Evolutionary conservation across 2,888 invertebrate genomes (phyloP).

Genomic region (Drosophila paracracens): DNA sequence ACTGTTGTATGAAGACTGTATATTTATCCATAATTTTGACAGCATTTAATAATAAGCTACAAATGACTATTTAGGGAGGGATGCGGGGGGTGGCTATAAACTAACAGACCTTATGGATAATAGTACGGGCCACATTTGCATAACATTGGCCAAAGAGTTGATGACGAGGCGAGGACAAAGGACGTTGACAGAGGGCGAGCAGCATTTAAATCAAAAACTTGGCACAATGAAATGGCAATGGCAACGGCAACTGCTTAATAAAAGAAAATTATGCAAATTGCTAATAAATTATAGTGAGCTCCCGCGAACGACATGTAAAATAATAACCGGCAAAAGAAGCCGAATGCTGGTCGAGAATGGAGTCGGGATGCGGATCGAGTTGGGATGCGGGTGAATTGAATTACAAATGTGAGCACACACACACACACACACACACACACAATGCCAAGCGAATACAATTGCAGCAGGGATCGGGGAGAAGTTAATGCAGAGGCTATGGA

Average conservation of each 20-base stretch:
- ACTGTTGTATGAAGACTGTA: conserved; percentile 1
- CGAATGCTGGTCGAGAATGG: conserved; percentile 26
- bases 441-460: conserved; percentile 34
- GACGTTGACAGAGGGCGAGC: conserved; percentile 32
- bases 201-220: conserved; percentile 66
- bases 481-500: conserved; percentile 33
- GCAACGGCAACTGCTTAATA: conserved; percentile 71
- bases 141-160: conserved; percentile 76
- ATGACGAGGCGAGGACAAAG: conserved; percentile 29
- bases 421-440: not conserved
- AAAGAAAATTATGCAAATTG: conserved; percentile 81
- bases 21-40: conserved; percentile 44
- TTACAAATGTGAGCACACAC: conserved; percentile 75
- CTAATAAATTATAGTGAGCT: conserved; percentile 79
- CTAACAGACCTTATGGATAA: conserved; percentile 60
- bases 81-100: conserved; percentile 43
- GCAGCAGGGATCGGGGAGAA: conserved; percentile 24
- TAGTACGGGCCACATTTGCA: conserved; percentile 66
- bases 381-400: conserved; percentile 65
- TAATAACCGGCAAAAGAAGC: conserved; percentile 63
- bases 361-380: conserved; percentile 11
- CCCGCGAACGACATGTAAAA: conserved; percentile 78
- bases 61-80: conserved; percentile 32
- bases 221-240: conserved; percentile 54
- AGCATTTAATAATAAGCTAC: conserved; percentile 61